Conservation (phyloP, 2,888 invertebrate genomes). For the Patella depressa region DNA sequence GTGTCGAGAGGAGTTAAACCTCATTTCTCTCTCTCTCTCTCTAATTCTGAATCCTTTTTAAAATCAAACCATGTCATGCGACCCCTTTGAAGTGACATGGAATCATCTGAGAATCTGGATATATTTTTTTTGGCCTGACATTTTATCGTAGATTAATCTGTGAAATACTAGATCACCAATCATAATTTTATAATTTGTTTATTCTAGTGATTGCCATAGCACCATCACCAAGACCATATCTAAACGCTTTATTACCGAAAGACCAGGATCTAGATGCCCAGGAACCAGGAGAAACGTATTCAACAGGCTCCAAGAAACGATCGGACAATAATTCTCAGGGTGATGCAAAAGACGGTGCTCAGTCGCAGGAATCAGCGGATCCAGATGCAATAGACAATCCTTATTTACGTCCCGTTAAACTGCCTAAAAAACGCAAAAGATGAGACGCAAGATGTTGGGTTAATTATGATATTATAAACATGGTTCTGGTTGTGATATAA, state of each 20-base stretch:
- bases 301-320: conserved; percentile 41
- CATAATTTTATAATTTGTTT: no score
- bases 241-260: conserved; percentile 88
- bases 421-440: conserved; percentile 58
- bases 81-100: no score
- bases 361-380: conserved; percentile 54
- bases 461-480: background rate
- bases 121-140: no score
- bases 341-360: conserved; percentile 13
- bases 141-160: no score
- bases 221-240: conserved; percentile 83
- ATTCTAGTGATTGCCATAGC: conserved; percentile 88
- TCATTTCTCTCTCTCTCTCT: no score
- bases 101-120: no score
- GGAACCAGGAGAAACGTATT: conserved; percentile 72
- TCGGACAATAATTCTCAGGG: conserved; percentile 27
- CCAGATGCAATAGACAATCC: conserved; percentile 81
- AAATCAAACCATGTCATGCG: no score
- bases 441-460: background rate
- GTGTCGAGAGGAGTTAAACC: no score
- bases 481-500: no score
- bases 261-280: conserved; percentile 93
- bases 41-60: no score
- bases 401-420: conserved; percentile 76
- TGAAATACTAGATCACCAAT: no score